Evolutionary conservation across 2,888 invertebrate genomes (phyloP), one percentile per base, ranked within the genome.

Genomic region (Zaprionus obscuricornis): DNA sequence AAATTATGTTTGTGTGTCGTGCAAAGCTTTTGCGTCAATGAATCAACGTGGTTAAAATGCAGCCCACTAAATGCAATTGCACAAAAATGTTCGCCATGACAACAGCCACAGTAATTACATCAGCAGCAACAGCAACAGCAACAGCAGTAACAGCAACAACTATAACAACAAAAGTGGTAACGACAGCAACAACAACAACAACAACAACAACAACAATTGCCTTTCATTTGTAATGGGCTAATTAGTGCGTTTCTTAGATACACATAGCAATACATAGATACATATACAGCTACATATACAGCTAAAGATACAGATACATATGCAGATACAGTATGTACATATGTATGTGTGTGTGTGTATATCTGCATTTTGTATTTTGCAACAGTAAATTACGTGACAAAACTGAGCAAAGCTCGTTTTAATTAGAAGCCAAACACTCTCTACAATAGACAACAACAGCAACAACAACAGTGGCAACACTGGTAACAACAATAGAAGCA

Each of bases 211-310:
- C 60, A 33, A 66, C 29, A 56, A 55, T 67, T 46, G 59, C 26
- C 52, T 63, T 59, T 63, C 47, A 49, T 54, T 60, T 74, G 22
- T 54, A 59, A 51, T 67, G 57, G 54, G 45, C 60, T 72, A 74
- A 72, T 72, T 72, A 74, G 75, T 62, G 50, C 40, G 52, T 59
- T 62, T 56, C 74, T 74, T 58, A 70, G 59, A 56, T 47, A 59
- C 31, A 56, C 11, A 40, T 58, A 70, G 59, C 52, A 43, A 59
- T 27, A 56, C 11, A 40, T 6, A 40, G 13, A 11, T n/a, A 14
- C 17, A 43, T 14, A 37, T 13, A 36, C 10, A 36, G 3, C 8
- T 5, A 0, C 17, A 26, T 13, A 18, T 16, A 16, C 8, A 18
- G 5, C 2, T 42, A 17, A 39, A 2, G 5, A 10, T 26, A 17